phyloP scores from a whole-genome alignment of 2,888 invertebrate species.

The Zaprionus bogoriensis region DNA sequence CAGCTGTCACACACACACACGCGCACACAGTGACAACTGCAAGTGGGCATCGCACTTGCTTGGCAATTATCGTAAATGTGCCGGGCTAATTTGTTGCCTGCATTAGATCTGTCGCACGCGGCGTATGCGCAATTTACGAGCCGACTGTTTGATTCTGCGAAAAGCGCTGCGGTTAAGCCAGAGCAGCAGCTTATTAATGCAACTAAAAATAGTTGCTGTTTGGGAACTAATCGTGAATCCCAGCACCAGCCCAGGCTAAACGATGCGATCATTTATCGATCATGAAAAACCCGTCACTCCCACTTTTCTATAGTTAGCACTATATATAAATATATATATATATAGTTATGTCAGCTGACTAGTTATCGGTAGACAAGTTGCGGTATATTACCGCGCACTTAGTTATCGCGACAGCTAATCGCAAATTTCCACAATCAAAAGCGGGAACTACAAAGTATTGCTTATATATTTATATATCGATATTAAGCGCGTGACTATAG shows the following conservation, averaged over 20 bases:
- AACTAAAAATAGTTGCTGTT: constrained; percentile 19
- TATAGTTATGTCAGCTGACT: not conserved
- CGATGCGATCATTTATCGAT: constrained; percentile 53
- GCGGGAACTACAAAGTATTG: constrained; percentile 32
- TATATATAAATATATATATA: no score
- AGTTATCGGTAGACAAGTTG: constrained; percentile 21
- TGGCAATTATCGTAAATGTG: constrained; percentile 38
- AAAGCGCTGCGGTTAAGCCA: constrained; percentile 48
- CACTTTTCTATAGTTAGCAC: no score
- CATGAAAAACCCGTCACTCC: constrained; percentile 54
- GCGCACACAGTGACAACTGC: constrained; percentile 8
- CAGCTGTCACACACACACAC: constrained; percentile 24
- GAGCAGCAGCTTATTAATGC: constrained; percentile 15
- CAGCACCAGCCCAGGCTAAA: constrained; percentile 32
- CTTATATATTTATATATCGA: constrained; percentile 1
- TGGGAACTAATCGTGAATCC: constrained; percentile 38
- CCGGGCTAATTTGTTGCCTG: constrained; percentile 27
- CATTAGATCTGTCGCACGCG: constrained; percentile 19
- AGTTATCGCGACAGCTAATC: constrained; percentile 39
- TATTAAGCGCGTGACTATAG: constrained; percentile 9
- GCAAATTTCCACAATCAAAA: constrained; percentile 31
- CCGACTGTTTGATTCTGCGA: constrained; percentile 1
- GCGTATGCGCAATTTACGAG: constrained; percentile 42
- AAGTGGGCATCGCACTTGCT: constrained; percentile 39
- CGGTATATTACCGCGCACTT: constrained; percentile 31